These are phyloP conservation scores for Chironomus tentans DNA, from an alignment of 2,888 invertebrate genomes.

Conservation along the genomic window DNA sequence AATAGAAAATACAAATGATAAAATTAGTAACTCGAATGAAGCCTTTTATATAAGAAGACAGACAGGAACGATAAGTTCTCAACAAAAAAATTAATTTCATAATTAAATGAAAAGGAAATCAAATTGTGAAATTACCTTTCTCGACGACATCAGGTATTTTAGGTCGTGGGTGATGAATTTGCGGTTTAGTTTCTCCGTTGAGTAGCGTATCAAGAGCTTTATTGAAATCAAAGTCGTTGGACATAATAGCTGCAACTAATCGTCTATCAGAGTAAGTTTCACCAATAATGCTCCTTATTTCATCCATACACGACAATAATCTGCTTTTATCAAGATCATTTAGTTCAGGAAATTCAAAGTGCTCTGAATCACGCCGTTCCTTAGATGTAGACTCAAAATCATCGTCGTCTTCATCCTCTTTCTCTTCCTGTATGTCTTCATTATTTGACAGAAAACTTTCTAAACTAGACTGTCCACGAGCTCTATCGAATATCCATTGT, in stretches of 20 bases:
- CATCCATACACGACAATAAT: slow-evolving; percentile 74
- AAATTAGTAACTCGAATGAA: background rate
- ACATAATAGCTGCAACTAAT: slow-evolving; percentile 61
- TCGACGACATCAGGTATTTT: slow-evolving; percentile 28
- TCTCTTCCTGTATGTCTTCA: slow-evolving; percentile 62
- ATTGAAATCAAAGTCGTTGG: slow-evolving; percentile 62
- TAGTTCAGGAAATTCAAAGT: slow-evolving; percentile 43
- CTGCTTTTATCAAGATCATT: slow-evolving; percentile 62
- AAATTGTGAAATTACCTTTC: slow-evolving; percentile 36
- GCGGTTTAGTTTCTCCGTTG: slow-evolving; percentile 34
- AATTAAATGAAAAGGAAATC: background rate
- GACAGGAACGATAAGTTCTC: too few relatives aligned
- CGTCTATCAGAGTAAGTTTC: slow-evolving; percentile 63
- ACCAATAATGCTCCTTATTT: slow-evolving; percentile 69
- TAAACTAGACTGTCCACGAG: slow-evolving; percentile 61
- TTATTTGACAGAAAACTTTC: slow-evolving; percentile 61
- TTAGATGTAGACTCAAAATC: slow-evolving; percentile 31
- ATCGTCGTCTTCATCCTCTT: slow-evolving; percentile 52
- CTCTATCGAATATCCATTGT: slow-evolving; percentile 78
- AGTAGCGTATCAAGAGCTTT: slow-evolving; percentile 66
- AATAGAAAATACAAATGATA: slow-evolving; percentile 29
- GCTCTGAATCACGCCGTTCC: slow-evolving; percentile 36
- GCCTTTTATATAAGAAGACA: too few relatives aligned
- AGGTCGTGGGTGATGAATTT: background rate
- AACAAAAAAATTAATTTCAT: background rate